Evolutionary conservation across 2,888 invertebrate genomes (phyloP).

Genomic region (Eupithecia centaureata): DNA sequence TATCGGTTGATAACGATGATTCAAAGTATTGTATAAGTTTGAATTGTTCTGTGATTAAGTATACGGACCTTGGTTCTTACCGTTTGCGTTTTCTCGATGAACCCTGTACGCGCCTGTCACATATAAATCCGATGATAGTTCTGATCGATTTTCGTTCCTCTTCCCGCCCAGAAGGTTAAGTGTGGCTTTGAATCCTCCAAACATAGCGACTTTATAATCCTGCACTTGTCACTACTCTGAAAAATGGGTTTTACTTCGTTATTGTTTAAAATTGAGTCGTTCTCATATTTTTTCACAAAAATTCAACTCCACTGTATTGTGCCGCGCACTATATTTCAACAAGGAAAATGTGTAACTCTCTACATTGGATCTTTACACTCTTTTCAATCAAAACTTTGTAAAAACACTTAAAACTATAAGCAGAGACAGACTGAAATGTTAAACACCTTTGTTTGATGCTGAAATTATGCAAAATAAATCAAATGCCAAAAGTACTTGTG

Average conservation of each 20-base stretch:
- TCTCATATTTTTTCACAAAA: background rate
- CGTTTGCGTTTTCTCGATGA: constrained; percentile 65
- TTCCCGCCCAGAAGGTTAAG: constrained; percentile 60
- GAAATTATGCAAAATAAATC: constrained; percentile 32
- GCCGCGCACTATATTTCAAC: background rate
- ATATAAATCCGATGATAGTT: constrained; percentile 51
- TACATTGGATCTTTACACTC: background rate
- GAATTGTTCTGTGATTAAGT: background rate
- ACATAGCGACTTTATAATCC: constrained; percentile 42
- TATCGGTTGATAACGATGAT: background rate
- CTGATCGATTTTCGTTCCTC: constrained; percentile 46
- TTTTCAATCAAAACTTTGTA: background rate
- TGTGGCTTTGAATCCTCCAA: constrained; percentile 66
- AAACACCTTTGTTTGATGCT: background rate
- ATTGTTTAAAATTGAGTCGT: background rate
- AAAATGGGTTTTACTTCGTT: background rate
- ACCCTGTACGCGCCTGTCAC: constrained; percentile 68
- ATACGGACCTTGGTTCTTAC: constrained; percentile 46
- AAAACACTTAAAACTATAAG: background rate
- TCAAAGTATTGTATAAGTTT: background rate
- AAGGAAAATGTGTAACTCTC: background rate
- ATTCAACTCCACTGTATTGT: background rate
- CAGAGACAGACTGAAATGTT: background rate
- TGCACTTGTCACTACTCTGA: background rate
- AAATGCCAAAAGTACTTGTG: constrained; percentile 52